Base-by-base conservation (phyloP, 1,140 invertebrate genomes). In the Melitaea cinxia region DNA sequence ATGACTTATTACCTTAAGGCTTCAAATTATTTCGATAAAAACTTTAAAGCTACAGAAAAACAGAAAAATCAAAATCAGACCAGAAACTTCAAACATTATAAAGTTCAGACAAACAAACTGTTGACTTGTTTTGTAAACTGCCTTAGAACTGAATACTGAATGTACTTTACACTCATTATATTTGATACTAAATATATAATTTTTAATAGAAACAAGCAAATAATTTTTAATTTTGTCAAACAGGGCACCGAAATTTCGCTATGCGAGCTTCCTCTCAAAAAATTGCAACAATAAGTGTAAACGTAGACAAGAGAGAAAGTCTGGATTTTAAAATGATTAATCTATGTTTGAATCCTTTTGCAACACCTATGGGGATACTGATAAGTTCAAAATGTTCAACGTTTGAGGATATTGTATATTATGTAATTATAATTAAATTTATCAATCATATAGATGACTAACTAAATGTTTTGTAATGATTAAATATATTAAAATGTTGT, bases 331-430 rank as follows among this genome's bases (percentile, higher is more conserved):
- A 28, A 2, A 17, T 39, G 14, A 21, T 54, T 6, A 19, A 54
- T 3, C 4, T 12, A 21, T 62, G 58, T 47, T 24, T 70, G 47
- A 68, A 71, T 62, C 72, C 61, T 42, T 26, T 30, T 26, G 23
- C 30, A 15, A 45, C 42, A 49, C 21, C 37, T 12, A 45, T 72
- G 5, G 79, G 79, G 14, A 42, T 82, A 7, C 14, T 78, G 1
- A 37, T 79, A 5, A 68, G 78, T 28, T 45, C 62, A 14, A 56
- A 68, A 23, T 68, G 65, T 58, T 17, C 53, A 28, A n/a, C 15
- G 30, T 68, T 57, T 30, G 21, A 68, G 35, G 30, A 65, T 14
- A 39, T 73, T 0, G 7, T 70, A 21, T 15, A 15, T 59, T 62
- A 67, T 55, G 72, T 73, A 58, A 67, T 68, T 70, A 65, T 33